Conservation (phyloP, 2,797 vertebrate species). For the Furcifer pardalis region DNA sequence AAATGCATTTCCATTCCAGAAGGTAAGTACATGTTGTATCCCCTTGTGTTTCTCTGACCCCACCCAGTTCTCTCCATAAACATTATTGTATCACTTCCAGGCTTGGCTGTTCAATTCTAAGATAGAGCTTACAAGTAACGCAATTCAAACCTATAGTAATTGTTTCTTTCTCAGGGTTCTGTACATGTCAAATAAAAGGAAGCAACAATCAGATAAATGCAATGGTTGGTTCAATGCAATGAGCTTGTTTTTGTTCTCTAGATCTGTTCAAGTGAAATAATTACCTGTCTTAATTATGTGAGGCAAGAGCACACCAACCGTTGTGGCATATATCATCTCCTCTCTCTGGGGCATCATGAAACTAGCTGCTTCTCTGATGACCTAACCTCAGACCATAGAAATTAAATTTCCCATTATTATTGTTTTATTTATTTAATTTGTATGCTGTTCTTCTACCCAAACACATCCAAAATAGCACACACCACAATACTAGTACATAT, state of each 20-base stretch:
- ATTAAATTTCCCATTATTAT: not conserved
- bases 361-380: not conserved
- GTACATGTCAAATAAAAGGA: slow-evolving; percentile 49
- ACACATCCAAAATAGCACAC: too few relatives aligned
- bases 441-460: too few relatives aligned
- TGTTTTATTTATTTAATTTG: not conserved
- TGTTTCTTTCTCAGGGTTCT: slow-evolving; percentile 59
- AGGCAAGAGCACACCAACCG: slow-evolving; percentile 39
- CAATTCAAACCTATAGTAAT: slow-evolving; percentile 64
- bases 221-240: slow-evolving; percentile 49
- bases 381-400: not conserved
- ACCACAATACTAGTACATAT: too few relatives aligned
- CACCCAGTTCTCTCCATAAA: not conserved
- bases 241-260: slow-evolving; percentile 52
- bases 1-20: not conserved
- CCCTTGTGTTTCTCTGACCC: slow-evolving; percentile 9
- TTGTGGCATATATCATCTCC: slow-evolving; percentile 9
- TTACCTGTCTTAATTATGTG: slow-evolving; percentile 33
- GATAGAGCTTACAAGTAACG: slow-evolving; percentile 68
- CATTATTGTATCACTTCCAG: slow-evolving; percentile 51
- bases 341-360: not conserved
- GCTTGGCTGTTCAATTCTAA: slow-evolving; percentile 59
- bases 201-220: slow-evolving; percentile 39
- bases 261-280: slow-evolving; percentile 41
- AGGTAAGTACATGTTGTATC: slow-evolving; percentile 44